Base-by-base conservation (phyloP, 2,888 invertebrate genomes). In the Mellilla xanthometata region DNA sequence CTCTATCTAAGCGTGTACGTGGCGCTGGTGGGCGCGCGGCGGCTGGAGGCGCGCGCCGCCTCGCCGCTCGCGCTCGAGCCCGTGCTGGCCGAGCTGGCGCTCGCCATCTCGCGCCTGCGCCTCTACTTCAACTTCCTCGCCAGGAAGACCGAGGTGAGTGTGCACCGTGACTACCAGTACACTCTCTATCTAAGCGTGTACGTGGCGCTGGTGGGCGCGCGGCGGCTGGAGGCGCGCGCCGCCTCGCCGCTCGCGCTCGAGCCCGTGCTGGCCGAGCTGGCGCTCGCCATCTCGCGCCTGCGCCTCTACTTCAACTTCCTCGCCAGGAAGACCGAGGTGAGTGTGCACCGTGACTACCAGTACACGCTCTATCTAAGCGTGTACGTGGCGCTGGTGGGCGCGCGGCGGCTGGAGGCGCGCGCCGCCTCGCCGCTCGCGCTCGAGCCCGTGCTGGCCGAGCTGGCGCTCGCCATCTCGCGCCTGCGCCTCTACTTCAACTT, bases 401-500 rank as follows among this genome's bases (percentile, higher is more conserved):
- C 59, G 52, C 12, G 6, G 52, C 44, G 45, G 58, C 35, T 54
- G 58, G 1, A 55, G 67, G 13, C 67, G 72, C 6, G 54, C n/a
- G n/a, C n/a, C n/a, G n/a, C n/a, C n/a, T n/a, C n/a, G n/a, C n/a
- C 60, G 1, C 91, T 97, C 41, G 99, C 99, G 87, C 92, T 95
- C 0, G 89, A 97, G 30, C 92, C 95, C 0, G 99, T 99, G 86
- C 92, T 99, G 46, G 97, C 98, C n/a, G n/a, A n/a, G 0, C 91
- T 97, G 33, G 94, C 98, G 86, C 97, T 97, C 83, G 94, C 96
- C 0, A 91, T 98, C 55, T 92, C 96, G n/a, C n/a, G n/a, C n/a
- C n/a, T n/a, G n/a, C 96, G 97, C 69, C 89, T 99, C 12, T 99
- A 99, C 80, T 93, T 96, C 61, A 91, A 95, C 58, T 99, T 99